phyloP scores from a whole-genome alignment of 1,140 invertebrate genomes.

The Prorops nasuta region DNA sequence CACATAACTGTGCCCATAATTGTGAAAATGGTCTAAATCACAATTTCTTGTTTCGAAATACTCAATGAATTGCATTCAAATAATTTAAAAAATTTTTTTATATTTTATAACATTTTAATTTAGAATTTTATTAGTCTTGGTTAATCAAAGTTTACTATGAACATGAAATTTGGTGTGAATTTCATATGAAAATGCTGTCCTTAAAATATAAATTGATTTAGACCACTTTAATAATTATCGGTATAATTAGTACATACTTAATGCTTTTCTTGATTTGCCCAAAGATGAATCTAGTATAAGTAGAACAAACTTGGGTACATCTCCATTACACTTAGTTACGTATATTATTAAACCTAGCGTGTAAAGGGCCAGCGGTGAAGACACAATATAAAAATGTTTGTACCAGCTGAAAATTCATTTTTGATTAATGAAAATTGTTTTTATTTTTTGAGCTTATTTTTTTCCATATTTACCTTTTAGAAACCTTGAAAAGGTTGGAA shows the following conservation, averaged over 20 bases:
- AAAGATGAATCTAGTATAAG: constrained; percentile 55
- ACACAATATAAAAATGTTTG: constrained; percentile 72
- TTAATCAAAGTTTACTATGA: too few species aligned
- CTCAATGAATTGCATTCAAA: too few species aligned
- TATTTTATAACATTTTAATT: too few species aligned
- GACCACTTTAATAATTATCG: too few species aligned
- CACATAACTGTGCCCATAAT: too few species aligned
- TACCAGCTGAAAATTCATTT: constrained; percentile 59
- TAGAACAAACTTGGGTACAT: constrained; percentile 52
- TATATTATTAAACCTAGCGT: constrained; percentile 53
- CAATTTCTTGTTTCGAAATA: too few species aligned
- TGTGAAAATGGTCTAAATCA: too few species aligned
- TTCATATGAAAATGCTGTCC: too few species aligned
- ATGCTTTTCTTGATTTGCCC: constrained; percentile 53
- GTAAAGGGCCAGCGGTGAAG: constrained; percentile 57
- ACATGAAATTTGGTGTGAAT: too few species aligned
- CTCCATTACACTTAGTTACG: constrained; percentile 52
- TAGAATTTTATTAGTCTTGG: too few species aligned
- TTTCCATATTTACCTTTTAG: constrained; percentile 59
- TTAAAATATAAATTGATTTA: constrained; percentile 14
- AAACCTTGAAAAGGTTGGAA: constrained; percentile 62
- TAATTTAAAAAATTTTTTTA: too few species aligned
- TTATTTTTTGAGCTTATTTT: neutral
- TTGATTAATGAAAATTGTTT: constrained; percentile 3
- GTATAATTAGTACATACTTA: too few species aligned